Evolutionary conservation across 2,797 vertebrate species (phyloP).

Genomic region (Schizopygopsis malacanthus): DNA sequence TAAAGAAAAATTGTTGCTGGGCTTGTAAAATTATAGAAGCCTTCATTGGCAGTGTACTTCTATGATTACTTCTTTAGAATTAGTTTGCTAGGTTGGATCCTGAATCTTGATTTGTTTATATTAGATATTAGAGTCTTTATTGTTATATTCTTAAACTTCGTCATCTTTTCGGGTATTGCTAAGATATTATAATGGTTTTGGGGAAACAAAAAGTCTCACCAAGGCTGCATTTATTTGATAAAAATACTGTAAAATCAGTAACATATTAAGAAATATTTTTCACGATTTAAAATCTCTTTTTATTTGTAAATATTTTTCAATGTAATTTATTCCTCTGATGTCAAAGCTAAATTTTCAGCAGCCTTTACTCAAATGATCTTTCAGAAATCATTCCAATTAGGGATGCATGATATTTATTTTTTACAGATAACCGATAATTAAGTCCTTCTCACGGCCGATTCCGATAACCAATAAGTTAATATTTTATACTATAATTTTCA

Average conservation of each 20-base stretch:
- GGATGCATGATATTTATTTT: no score
- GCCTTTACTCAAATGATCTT: no score
- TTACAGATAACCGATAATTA: no score
- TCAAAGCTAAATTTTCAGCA: not conserved
- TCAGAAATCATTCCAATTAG: no score
- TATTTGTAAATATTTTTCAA: not conserved
- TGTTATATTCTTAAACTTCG: not conserved
- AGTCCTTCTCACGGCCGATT: no score
- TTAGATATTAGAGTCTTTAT: not conserved
- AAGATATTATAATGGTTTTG: not conserved
- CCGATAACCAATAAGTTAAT: no score
- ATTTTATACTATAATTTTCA: no score
- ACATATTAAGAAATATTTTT: slow-evolving; percentile 3
- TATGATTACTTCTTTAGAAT: not conserved
- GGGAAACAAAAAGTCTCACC: not conserved
- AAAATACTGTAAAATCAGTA: not conserved
- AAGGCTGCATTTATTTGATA: not conserved
- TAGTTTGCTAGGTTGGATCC: not conserved
- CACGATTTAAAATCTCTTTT: not conserved
- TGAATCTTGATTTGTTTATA: not conserved
- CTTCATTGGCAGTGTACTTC: not conserved
- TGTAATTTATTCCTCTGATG: not conserved
- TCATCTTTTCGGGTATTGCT: not conserved
- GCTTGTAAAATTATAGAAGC: not conserved
- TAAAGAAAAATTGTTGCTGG: not conserved